phyloP scores from a whole-genome alignment of 2,113 vertebrate genomes.

The Siniperca chuatsi region DNA sequence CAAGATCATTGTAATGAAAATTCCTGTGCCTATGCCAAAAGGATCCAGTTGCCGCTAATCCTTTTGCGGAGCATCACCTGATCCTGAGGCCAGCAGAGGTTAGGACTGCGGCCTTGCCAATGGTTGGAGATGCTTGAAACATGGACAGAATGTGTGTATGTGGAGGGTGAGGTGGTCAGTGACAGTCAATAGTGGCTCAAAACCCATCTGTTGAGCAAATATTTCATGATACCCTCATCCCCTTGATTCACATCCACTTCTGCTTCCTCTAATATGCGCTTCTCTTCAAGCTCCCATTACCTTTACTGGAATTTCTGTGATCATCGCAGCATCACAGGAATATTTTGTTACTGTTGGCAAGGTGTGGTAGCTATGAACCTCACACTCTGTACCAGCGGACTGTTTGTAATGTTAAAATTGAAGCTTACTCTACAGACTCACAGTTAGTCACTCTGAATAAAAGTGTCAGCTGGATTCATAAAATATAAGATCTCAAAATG shows the following conservation, averaged over 20 bases:
- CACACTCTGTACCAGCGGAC: background rate
- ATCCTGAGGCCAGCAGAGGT: conserved; percentile 83
- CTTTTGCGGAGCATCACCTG: conserved; percentile 87
- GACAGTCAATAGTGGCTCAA: conserved; percentile 23
- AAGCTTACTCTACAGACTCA: background rate
- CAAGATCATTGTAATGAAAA: conserved; percentile 96
- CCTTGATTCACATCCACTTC: conserved; percentile 24
- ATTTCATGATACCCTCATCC: conserved; percentile 30
- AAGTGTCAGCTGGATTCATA: conserved; percentile 2
- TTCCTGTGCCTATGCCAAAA: conserved; percentile 89
- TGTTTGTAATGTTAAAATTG: background rate
- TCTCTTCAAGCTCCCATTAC: conserved; percentile 5
- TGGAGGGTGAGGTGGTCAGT: background rate
- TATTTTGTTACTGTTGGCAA: conserved; percentile 40
- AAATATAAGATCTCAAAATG: conserved; percentile 28
- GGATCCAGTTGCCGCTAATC: conserved; percentile 93
- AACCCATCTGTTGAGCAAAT: conserved; percentile 46
- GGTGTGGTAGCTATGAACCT: background rate
- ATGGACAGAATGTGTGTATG: conserved; percentile 34
- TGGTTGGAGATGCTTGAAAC: conserved; percentile 55
- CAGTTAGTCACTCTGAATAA: background rate
- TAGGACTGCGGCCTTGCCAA: conserved; percentile 80
- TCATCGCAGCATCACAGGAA: conserved; percentile 41
- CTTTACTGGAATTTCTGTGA: conserved; percentile 24
- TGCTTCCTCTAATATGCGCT: conserved; percentile 15